Evolutionary conservation across 2,888 invertebrate genomes (phyloP), one percentile per base, ranked within the genome.

Genomic region (Phragmatobia fuliginosa): DNA sequence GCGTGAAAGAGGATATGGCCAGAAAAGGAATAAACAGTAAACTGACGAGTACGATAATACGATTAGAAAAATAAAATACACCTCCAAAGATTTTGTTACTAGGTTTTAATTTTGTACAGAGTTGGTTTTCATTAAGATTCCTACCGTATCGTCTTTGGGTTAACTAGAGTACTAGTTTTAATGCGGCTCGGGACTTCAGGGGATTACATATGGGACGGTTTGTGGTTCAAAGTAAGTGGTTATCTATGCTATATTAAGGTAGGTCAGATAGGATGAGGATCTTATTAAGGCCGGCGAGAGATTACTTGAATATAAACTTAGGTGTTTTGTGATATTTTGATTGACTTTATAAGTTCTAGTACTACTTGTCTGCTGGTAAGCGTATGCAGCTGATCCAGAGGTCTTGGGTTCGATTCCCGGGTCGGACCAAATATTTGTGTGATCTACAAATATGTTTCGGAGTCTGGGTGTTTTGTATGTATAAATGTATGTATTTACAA

Each of bases 181-280:
- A 25, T 59, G 59, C 59, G 28, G 2, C 32, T 21, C 32, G 59
- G 18, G 59, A 25, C 59, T 25, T 32, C 28, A 8, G 59, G 32
- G 59, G 59, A 59, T 59, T 59, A 59, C 59, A 59, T 32, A 21
- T 59, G 59, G 59, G 59, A 59, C 32, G 8, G 58, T 59, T 32
- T 59, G 31, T 16, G 58, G 58, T 32, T 31, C 58, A 31, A 59
- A 32, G 3, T 59, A 32, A 59, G 32, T 59, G 18, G 59, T 28
- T 16, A 32, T 28, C n/a, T 52, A 52, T 25, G 25, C 25, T 52
- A 52, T 52, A 25, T 52, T 52, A 52, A 14, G 14, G 25, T 5
- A 28, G 3, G 25, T 28, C 3, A 28, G 14, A 52, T 52, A 14
- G 14, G 28, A 25, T 52, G 52, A 5, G 25, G 14, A 11, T 25